A percentile compares a stretch with the other conserved stretches of the same genome.
Conservation (phyloP, 2,888 invertebrate genomes). For the Chrysolina americana region DNA sequence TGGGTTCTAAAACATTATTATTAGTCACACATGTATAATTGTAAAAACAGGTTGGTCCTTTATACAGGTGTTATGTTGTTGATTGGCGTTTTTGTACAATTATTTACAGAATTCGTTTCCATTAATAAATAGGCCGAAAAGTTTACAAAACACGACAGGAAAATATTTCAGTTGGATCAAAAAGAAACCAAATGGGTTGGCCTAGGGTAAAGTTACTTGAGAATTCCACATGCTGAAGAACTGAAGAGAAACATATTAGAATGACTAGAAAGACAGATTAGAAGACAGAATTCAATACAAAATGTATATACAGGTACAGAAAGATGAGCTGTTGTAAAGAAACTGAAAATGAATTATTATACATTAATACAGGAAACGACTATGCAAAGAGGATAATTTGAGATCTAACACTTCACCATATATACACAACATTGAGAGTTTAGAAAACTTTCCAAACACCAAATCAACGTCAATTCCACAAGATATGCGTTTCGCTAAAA, state of each 20-base stretch:
- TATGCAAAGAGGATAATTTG: background rate
- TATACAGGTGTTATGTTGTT: constrained; percentile 55
- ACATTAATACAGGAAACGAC: background rate
- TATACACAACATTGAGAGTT: too few species aligned
- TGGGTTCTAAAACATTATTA: constrained; percentile 78
- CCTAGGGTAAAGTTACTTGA: background rate
- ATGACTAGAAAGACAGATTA: background rate
- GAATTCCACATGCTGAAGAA: background rate
- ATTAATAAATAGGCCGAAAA: constrained; percentile 53
- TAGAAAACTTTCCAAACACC: too few species aligned
- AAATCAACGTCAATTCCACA: too few species aligned
- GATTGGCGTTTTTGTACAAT: constrained; percentile 57
- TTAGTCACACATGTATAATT: background rate
- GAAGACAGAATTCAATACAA: background rate
- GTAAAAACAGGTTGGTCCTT: constrained; percentile 27
- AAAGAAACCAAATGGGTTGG: background rate
- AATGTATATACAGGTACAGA: background rate
- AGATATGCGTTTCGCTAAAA: too few species aligned
- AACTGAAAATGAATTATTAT: background rate
- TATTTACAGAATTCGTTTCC: constrained; percentile 48
- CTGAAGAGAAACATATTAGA: background rate
- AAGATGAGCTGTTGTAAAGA: background rate
- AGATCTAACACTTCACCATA: background rate
- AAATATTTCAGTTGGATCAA: constrained; percentile 5
- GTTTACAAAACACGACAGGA: constrained; percentile 34